phyloP scores from a whole-genome alignment of 2,888 invertebrate genomes.

The Hoplodrina ambigua region DNA sequence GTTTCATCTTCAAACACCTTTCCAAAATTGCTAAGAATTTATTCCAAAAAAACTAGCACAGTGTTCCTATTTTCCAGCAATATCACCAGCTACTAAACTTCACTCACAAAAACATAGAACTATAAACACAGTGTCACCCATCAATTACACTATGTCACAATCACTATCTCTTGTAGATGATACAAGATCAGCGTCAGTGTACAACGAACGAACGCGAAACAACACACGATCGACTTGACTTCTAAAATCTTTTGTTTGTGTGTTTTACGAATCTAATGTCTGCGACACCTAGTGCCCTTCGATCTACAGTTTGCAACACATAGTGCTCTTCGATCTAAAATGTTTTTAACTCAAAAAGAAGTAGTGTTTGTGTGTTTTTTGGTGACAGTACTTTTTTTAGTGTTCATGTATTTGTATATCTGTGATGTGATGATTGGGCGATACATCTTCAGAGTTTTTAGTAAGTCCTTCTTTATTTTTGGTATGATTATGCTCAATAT shows the following conservation, averaged over 20 bases:
- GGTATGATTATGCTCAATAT: background rate
- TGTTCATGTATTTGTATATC: slow-evolving; percentile 79
- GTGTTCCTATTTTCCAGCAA: slow-evolving; percentile 10
- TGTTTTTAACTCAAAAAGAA: slow-evolving; percentile 79
- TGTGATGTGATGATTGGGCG: slow-evolving; percentile 80
- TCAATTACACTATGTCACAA: slow-evolving; percentile 36
- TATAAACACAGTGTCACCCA: slow-evolving; percentile 39
- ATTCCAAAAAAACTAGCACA: background rate
- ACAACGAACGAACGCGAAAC: slow-evolving; percentile 39
- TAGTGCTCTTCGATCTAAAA: slow-evolving; percentile 56
- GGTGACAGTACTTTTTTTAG: slow-evolving; percentile 70
- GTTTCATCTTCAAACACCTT: background rate
- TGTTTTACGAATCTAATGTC: background rate
- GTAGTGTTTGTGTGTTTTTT: slow-evolving; percentile 75
- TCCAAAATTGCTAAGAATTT: background rate
- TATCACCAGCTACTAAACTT: background rate
- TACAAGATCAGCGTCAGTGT: slow-evolving; percentile 35
- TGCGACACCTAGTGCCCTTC: background rate
- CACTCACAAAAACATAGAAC: background rate
- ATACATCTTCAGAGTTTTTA: slow-evolving; percentile 77
- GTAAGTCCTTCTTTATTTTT: slow-evolving; percentile 73
- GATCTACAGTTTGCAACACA: background rate
- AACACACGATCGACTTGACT: slow-evolving; percentile 23
- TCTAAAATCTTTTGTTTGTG: slow-evolving; percentile 1
- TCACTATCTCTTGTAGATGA: slow-evolving; percentile 28